phyloP scores from a whole-genome alignment of 2,888 invertebrate species.

The Patella ulyssiponensis region DNA sequence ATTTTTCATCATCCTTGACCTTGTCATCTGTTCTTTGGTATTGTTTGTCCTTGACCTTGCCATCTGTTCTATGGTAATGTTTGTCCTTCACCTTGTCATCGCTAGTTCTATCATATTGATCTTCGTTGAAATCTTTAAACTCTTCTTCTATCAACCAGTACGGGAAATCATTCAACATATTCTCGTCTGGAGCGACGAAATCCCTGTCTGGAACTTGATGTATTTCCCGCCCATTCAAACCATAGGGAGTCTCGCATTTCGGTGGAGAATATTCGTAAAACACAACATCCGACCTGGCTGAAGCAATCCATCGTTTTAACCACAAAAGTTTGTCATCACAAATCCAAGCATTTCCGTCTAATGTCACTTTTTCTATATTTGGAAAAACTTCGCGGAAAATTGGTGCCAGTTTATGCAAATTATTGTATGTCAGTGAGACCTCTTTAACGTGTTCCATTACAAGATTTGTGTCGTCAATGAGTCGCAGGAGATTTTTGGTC shows the following conservation, averaged over 20 bases:
- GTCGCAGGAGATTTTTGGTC: conserved; percentile 43
- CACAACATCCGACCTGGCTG: conserved; percentile 73
- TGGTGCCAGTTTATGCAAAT: conserved; percentile 79
- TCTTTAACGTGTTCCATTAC: conserved; percentile 64
- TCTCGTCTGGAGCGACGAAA: conserved; percentile 36
- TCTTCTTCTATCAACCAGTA: conserved; percentile 3
- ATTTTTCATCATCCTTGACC: neutral
- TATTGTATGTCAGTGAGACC: conserved; percentile 79
- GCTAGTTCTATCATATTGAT: neutral
- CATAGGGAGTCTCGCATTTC: conserved; percentile 70
- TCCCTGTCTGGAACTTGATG: conserved; percentile 41
- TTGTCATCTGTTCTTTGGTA: conserved; percentile 4
- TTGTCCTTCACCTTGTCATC: neutral
- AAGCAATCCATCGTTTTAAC: conserved; percentile 76
- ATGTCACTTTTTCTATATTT: conserved; percentile 79
- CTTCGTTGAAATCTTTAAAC: neutral
- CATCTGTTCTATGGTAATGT: neutral
- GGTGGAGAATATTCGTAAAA: conserved; percentile 69
- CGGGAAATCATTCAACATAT: neutral
- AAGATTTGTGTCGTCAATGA: conserved; percentile 28
- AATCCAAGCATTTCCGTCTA: conserved; percentile 82
- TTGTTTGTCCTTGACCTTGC: neutral
- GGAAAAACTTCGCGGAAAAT: conserved; percentile 82
- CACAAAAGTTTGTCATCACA: conserved; percentile 75
- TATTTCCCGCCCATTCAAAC: conserved; percentile 60